Evolutionary conservation across 1,140 invertebrate genomes (phyloP).

Genomic region (Littorina saxatilis): DNA sequence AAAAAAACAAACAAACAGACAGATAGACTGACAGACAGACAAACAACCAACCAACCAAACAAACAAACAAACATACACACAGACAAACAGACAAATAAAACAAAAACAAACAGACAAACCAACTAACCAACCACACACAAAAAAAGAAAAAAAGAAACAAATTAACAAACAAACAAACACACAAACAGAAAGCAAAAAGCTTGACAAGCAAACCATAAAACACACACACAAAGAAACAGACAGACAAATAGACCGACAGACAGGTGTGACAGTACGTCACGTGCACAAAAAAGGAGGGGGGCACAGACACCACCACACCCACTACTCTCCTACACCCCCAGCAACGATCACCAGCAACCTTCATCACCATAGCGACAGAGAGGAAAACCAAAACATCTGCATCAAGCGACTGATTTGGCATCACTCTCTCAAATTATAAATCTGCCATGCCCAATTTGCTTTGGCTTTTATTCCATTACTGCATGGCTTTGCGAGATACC

Average conservation of each 20-base stretch:
- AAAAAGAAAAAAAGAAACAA: background rate
- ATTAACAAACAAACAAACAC: background rate
- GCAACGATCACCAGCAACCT: no score
- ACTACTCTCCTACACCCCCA: no score
- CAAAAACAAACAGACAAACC: background rate
- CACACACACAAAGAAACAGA: background rate
- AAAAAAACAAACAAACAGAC: background rate
- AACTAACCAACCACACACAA: background rate
- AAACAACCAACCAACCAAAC: background rate
- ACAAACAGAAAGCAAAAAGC: background rate
- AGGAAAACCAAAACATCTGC: no score
- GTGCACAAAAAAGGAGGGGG: no score
- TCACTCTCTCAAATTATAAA: no score
- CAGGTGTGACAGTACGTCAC: background rate
- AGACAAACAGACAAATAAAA: background rate
- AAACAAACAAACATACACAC: conserved; percentile 5
- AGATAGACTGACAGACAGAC: background rate
- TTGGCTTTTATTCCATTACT: no score
- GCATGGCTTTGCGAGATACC: no score
- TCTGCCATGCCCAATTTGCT: no score
- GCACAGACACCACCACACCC: no score
- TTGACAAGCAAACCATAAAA: no score
- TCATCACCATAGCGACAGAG: no score
- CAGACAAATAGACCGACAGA: background rate
- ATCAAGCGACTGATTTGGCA: no score